Conservation (phyloP, 2,797 vertebrate species). For the Tokudaia tokunoshimensis region DNA sequence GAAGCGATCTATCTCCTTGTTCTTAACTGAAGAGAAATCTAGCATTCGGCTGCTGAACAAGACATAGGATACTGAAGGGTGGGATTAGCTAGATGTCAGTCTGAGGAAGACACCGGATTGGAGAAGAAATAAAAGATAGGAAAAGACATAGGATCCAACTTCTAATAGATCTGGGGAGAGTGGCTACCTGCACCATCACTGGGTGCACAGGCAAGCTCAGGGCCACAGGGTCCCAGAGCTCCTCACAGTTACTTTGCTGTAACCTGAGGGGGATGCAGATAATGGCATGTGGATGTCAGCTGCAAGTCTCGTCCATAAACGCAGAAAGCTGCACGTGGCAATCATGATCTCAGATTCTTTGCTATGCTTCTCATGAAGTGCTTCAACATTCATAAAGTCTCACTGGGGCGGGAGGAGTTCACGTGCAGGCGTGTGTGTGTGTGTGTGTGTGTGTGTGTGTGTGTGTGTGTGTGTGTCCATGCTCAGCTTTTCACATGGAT, state of each 20-base stretch:
- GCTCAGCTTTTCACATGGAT: not conserved
- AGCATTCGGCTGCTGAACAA: not conserved
- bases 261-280: not conserved
- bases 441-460: not conserved
- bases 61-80: not conserved
- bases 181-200: not conserved
- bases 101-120: not conserved
- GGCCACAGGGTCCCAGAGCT: not conserved
- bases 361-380: not conserved
- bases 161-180: not conserved
- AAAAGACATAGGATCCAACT: not conserved
- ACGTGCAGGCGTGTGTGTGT: rapidly evolving
- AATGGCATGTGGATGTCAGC: not conserved
- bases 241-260: not conserved
- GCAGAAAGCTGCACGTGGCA: not conserved
- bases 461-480: not conserved
- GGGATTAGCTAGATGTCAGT: not conserved
- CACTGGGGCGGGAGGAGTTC: not conserved
- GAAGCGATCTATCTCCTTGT: not conserved
- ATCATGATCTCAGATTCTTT: not conserved
- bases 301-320: not conserved
- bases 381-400: not conserved
- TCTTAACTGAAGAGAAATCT: not conserved
- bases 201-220: not conserved
- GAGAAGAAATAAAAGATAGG: not conserved